Evolutionary conservation across 2,797 vertebrate genomes (phyloP).

Genomic region (Acanthurus lineatus): DNA sequence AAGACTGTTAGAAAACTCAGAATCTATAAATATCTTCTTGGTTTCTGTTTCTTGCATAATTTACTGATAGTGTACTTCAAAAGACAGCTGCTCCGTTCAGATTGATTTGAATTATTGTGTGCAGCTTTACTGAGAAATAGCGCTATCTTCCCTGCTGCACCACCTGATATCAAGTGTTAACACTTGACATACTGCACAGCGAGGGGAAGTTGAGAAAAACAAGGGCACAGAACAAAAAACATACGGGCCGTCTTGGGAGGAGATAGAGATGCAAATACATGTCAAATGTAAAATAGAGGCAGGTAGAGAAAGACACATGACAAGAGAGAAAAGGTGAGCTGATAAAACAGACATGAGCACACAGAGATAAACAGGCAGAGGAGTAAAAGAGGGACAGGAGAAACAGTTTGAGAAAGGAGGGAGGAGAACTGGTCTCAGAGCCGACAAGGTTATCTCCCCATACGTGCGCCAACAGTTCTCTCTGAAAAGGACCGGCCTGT

Average conservation of each 20-base stretch:
- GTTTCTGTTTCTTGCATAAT: not conserved
- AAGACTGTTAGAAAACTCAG: not conserved
- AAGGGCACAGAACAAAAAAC: constrained; percentile 18
- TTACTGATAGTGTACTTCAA: not conserved
- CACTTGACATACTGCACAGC: constrained; percentile 20
- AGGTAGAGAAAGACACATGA: constrained; percentile 9
- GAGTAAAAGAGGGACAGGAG: constrained; percentile 7
- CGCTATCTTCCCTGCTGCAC: constrained; percentile 16
- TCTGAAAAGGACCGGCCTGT: constrained; percentile 56
- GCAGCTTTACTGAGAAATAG: not conserved
- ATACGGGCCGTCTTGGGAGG: constrained; percentile 10
- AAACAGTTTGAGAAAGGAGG: constrained; percentile 4
- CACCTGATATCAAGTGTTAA: constrained; percentile 30
- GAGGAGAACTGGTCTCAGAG: constrained; percentile 35
- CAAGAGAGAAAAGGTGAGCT: constrained; percentile 17
- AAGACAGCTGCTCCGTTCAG: constrained; percentile 6
- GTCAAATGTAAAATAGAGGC: constrained; percentile 11
- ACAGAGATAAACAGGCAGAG: constrained; percentile 26
- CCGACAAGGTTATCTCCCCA: constrained; percentile 66
- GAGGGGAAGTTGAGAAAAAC: constrained; percentile 16
- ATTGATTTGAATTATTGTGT: constrained; percentile 8
- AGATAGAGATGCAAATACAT: constrained; percentile 26
- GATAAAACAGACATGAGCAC: constrained; percentile 15
- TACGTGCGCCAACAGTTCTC: constrained; percentile 41
- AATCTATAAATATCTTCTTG: not conserved